These are phyloP conservation scores for Plectropomus leopardus DNA, from an alignment of 2,113 vertebrate species.

Conservation along the genomic window DNA sequence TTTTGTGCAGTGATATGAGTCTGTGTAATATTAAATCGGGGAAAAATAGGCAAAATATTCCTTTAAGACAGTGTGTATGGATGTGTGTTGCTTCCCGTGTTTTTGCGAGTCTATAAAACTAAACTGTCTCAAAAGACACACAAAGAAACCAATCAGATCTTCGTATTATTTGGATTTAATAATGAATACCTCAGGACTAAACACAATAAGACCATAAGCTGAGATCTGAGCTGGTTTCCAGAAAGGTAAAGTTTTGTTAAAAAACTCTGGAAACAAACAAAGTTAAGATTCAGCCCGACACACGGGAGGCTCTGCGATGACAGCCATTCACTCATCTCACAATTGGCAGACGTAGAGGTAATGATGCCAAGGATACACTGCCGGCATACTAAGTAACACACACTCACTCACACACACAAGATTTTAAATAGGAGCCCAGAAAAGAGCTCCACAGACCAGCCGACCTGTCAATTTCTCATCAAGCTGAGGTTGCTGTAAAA, in stretches of 20 bases:
- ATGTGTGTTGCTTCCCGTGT: not conserved
- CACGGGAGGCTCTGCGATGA: not conserved
- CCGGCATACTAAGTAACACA: conserved; percentile 1
- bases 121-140: not conserved
- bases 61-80: not conserved
- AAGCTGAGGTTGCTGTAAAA: not conserved
- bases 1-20: too few species aligned
- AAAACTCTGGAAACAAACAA: not conserved
- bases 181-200: too few species aligned
- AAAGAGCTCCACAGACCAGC: not conserved
- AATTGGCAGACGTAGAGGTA: not conserved
- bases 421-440: not conserved
- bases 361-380: conserved; percentile 7
- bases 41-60: too few species aligned
- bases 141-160: not conserved
- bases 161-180: not conserved
- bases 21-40: too few species aligned
- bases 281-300: conserved; percentile 1
- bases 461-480: not conserved
- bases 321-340: conserved; percentile 16
- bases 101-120: not conserved
- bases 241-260: too few species aligned
- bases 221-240: not conserved
- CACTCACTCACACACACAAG: not conserved
- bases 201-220: not conserved